Percentiles rank a stretch among this genome's conserved stretches.
Conservation (phyloP, 2,888 invertebrate genomes). For the Strigamia maritima region DNA sequence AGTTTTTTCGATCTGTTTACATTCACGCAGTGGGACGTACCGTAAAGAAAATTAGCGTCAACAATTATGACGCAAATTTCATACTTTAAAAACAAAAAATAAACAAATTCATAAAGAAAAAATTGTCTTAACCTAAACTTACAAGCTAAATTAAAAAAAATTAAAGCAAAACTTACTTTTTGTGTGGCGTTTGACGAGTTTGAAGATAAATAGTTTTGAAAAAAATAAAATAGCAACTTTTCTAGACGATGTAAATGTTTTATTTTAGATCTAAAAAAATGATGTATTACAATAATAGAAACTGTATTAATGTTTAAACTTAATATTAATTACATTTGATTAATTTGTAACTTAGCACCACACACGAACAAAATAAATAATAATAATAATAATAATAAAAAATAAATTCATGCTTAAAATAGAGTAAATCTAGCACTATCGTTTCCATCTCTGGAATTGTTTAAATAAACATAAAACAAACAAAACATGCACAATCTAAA, state of each 20-base stretch:
- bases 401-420: not conserved
- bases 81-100: not conserved
- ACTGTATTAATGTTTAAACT: not conserved
- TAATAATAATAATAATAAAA: not conserved
- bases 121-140: not conserved
- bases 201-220: not conserved
- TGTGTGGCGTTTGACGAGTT: constrained; percentile 31
- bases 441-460: not conserved
- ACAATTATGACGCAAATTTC: too few relatives aligned
- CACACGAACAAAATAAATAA: not conserved
- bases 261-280: constrained; percentile 21
- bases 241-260: not conserved
- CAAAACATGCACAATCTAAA: not conserved
- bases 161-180: constrained; percentile 11
- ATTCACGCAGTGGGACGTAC: too few relatives aligned
- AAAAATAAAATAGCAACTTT: not conserved
- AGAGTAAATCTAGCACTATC: not conserved
- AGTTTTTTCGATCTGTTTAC: too few relatives aligned
- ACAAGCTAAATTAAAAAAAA: not conserved
- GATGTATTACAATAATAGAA: constrained; percentile 15
- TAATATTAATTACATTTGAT: not conserved
- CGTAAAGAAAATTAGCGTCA: too few relatives aligned
- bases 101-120: not conserved
- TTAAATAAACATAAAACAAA: not conserved
- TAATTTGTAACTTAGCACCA: not conserved